Evolutionary conservation across 2,888 invertebrate species (phyloP), one percentile per base, ranked within the genome.

Genomic region (Tethea ocularis): DNA sequence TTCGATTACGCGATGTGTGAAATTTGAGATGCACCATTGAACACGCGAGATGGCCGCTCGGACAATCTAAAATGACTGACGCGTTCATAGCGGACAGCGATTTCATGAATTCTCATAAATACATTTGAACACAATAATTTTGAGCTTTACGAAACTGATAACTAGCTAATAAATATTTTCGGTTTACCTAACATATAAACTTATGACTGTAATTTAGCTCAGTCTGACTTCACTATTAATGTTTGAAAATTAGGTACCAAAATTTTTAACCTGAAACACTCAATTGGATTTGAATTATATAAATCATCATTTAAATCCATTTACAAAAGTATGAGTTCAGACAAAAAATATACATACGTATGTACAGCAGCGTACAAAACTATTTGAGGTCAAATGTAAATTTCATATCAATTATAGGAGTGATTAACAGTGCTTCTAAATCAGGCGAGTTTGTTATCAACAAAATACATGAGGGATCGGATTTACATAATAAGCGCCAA

Each of bases 401-500:
- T 20, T 20, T 46, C 8, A 46, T 20, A 46, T 46, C 20, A 46
- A 46, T n/a, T 46, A 20, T n/a, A 46, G n/a, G n/a, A n/a, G 46
- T 20, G 46, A 46, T 46, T 46, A 20, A 20, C 33, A 33, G 33
- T 13, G 33, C 3, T 20, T 7, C 46, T 46, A 8, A 38, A 33
- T 33, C 33, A 13, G 13, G 33, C 17, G 10, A 53, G 53, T 54
- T 29, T 54, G 33, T 33, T 86, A 86, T 85, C 83, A 86, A 86
- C 87, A 83, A 79, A 84, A 84, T 81, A 87, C 82, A 84, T 78
- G 81, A 81, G 81, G 83, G 84, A 81, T 84, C 78, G 63, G 74
- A 89, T 89, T 89, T 88, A 84, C 88, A 88, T 90, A 91, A 89
- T 88, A 85, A 84, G 77, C 77, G 73, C 64, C 61, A 70, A 68